Evolutionary conservation across 1,140 invertebrate genomes (phyloP).

Genomic region (Drosophila hydei): DNA sequence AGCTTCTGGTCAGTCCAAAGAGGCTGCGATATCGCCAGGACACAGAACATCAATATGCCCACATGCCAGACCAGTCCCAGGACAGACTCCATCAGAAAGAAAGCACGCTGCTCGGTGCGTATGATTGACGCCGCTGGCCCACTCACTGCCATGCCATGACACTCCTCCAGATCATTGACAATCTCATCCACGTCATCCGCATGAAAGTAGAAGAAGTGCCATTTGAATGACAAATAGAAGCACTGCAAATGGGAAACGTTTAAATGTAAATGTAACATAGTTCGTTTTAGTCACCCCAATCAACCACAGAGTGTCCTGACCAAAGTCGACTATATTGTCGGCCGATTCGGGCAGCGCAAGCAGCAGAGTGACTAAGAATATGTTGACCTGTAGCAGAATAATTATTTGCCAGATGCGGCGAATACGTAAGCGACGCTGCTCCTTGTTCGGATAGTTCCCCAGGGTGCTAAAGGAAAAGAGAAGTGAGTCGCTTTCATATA

Average conservation of each 20-base stretch:
- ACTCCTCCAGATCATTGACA: conserved; percentile 34
- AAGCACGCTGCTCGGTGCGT: conserved; percentile 16
- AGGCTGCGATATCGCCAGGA: conserved; percentile 28
- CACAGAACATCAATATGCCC: neutral
- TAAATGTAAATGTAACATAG: no score
- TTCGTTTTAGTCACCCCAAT: conserved; percentile 39
- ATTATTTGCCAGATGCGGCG: conserved; percentile 30
- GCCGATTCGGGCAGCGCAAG: conserved; percentile 9
- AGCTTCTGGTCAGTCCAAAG: conserved; percentile 36
- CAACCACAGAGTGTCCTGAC: conserved; percentile 40
- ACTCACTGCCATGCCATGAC: neutral
- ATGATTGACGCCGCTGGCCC: neutral
- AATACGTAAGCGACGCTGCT: neutral
- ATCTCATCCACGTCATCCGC: conserved; percentile 37
- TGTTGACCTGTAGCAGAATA: neutral
- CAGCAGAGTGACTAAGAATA: neutral
- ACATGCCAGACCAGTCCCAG: conserved; percentile 8
- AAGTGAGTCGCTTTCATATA: neutral
- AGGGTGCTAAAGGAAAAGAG: conserved; percentile 12
- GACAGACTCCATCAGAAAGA: conserved; percentile 5
- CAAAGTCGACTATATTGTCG: conserved; percentile 35
- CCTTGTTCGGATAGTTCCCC: conserved; percentile 34
- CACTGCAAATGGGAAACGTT: neutral
- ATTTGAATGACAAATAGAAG: neutral
- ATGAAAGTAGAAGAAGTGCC: conserved; percentile 2